Evolutionary conservation across 2,888 invertebrate species (phyloP).

Genomic region (Eristalinus aeneus): DNA sequence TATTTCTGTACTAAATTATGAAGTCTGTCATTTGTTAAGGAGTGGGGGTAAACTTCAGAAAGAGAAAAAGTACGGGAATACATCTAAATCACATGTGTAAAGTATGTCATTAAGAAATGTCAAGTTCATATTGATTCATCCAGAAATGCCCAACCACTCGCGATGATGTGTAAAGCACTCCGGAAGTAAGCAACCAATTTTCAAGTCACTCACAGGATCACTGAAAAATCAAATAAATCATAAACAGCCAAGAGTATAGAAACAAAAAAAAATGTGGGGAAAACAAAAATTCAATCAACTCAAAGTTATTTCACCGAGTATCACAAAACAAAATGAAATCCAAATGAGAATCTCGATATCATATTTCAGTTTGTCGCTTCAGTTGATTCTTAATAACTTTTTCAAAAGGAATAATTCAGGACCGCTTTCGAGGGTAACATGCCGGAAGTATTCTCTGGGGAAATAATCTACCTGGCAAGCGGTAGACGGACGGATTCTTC

Average conservation of each 20-base stretch:
- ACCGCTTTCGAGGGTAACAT: constrained; percentile 9
- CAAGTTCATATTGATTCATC: too few species aligned
- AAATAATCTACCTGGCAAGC: neutral
- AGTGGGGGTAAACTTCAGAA: too few species aligned
- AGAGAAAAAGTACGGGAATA: too few species aligned
- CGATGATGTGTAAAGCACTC: too few species aligned
- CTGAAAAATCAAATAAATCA: neutral
- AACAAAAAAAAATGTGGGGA: neutral
- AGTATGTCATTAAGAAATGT: too few species aligned
- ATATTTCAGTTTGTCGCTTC: constrained; percentile 35
- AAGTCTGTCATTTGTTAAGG: too few species aligned
- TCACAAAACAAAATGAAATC: neutral
- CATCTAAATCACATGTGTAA: too few species aligned
- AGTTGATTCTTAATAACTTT: constrained; percentile 23
- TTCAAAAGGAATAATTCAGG: constrained; percentile 34
- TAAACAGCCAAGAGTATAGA: neutral
- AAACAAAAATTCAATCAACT: constrained; percentile 29
- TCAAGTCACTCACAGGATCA: too few species aligned
- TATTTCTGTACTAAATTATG: too few species aligned
- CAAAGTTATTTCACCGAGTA: constrained; percentile 5
- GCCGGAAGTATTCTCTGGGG: constrained; percentile 19
- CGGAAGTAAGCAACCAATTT: too few species aligned
- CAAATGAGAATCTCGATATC: constrained; percentile 25
- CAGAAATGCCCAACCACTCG: too few species aligned
- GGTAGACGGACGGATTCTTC: neutral